Conservation (phyloP, 2,113 vertebrate genomes). For the Tachysurus vachellii region DNA sequence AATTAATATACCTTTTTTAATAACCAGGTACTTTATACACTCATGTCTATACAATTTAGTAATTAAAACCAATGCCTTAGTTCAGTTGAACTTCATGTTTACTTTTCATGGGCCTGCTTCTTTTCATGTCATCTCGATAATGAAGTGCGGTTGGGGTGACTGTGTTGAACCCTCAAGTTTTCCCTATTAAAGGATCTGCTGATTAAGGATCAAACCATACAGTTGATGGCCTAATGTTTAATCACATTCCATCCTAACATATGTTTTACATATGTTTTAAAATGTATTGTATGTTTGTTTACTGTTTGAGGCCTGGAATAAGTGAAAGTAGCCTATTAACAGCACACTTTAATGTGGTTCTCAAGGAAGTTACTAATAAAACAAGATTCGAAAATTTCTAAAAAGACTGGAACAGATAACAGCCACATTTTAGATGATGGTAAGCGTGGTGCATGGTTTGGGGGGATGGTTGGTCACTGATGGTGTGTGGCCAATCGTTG, state of each 20-base stretch:
- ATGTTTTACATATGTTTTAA: no score
- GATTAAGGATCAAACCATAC: background rate
- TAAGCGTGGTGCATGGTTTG: background rate
- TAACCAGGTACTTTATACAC: background rate
- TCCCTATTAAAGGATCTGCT: background rate
- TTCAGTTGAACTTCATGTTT: background rate
- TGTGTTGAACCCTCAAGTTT: background rate
- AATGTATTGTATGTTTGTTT: background rate
- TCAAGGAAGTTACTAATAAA: background rate
- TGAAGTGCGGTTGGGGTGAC: background rate
- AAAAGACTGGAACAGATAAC: conserved; percentile 31
- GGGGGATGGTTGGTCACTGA: conserved; percentile 43
- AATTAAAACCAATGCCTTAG: background rate
- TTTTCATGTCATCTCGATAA: background rate
- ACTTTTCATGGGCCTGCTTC: background rate
- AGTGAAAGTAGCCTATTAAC: background rate
- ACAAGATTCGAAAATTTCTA: conserved; percentile 21
- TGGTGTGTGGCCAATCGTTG: conserved; percentile 51
- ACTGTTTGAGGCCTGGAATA: background rate
- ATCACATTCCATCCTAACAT: background rate
- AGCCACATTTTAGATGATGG: conserved; percentile 17
- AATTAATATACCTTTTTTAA: background rate
- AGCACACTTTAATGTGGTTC: background rate
- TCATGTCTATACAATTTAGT: conserved; percentile 19
- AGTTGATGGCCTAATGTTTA: conserved; percentile 6